Percentiles rank a stretch among this genome's conserved stretches.
phyloP scores from a whole-genome alignment of 2,888 invertebrate genomes.

The Nycteola revayana region DNA sequence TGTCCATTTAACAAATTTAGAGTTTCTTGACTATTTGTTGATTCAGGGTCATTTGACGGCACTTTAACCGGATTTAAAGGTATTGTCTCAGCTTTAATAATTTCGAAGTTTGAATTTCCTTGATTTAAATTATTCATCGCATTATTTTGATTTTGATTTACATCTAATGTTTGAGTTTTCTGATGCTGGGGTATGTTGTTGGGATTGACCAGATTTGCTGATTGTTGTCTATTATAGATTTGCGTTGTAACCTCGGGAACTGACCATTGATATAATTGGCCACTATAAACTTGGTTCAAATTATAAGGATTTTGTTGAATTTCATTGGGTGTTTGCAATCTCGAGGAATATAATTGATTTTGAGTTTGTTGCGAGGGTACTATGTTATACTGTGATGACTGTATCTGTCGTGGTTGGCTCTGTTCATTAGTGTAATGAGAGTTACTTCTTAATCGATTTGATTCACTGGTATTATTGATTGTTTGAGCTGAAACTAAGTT shows the following conservation, averaged over 20 bases:
- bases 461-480: conserved; percentile 22
- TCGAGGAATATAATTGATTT: conserved; percentile 36
- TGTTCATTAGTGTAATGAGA: conserved; percentile 33
- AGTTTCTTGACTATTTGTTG: conserved; percentile 49
- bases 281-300: conserved; percentile 62
- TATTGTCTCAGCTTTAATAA: conserved; percentile 52
- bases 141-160: conserved; percentile 14
- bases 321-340: conserved; percentile 34
- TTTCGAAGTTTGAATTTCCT: conserved; percentile 41
- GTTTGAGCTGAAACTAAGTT: conserved; percentile 34
- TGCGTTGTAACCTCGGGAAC: conserved; percentile 69
- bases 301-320: conserved; percentile 27
- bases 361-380: conserved; percentile 35
- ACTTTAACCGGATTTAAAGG: conserved; percentile 46
- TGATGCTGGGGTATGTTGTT: conserved; percentile 6
- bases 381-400: conserved; percentile 36
- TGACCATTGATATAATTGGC: conserved; percentile 67
- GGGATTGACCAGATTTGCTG: conserved; percentile 35
- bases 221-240: conserved; percentile 55
- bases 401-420: conserved; percentile 30
- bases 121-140: conserved; percentile 13
- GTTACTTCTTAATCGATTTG: conserved; percentile 33
- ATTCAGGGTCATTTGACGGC: conserved; percentile 39
- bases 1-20: conserved; percentile 48
- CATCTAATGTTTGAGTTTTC: background rate